These are phyloP conservation scores for Caenorhabditis elegans DNA, from an alignment of 1,140 invertebrate species.

Conservation along the genomic window DNA sequence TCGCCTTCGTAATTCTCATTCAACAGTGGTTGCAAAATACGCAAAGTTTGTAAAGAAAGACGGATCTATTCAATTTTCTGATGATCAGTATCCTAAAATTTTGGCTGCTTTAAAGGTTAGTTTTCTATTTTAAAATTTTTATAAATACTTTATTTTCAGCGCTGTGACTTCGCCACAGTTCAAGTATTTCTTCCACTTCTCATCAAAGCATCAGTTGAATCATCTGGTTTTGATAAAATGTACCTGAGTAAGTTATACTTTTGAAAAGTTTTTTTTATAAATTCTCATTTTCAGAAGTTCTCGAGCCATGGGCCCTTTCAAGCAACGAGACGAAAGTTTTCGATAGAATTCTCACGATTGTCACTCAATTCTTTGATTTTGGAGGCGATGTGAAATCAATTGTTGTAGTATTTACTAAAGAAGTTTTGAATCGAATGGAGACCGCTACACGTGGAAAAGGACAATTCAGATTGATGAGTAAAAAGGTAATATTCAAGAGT, in stretches of 20 bases:
- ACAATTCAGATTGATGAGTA: conserved; percentile 12
- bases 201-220: background rate
- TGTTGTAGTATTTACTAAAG: conserved; percentile 25
- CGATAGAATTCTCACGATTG: conserved; percentile 24
- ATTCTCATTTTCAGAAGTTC: background rate
- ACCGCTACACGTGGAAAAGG: background rate
- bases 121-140: background rate
- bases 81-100: conserved; percentile 1
- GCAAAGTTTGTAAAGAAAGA: conserved; percentile 15
- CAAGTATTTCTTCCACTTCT: background rate
- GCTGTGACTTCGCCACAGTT: background rate
- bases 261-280: no score
- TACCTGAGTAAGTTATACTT: background rate
- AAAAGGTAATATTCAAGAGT: background rate
- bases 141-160: background rate
- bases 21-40: background rate
- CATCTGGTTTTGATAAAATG: background rate
- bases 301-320: conserved; percentile 20
- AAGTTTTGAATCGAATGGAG: conserved; percentile 29
- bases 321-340: conserved; percentile 37
- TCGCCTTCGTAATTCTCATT: background rate
- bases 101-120: background rate
- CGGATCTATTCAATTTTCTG: background rate
- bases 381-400: background rate
- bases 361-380: background rate